Base-by-base conservation (phyloP, 1,140 invertebrate genomes). In the Calycopis cecrops region DNA sequence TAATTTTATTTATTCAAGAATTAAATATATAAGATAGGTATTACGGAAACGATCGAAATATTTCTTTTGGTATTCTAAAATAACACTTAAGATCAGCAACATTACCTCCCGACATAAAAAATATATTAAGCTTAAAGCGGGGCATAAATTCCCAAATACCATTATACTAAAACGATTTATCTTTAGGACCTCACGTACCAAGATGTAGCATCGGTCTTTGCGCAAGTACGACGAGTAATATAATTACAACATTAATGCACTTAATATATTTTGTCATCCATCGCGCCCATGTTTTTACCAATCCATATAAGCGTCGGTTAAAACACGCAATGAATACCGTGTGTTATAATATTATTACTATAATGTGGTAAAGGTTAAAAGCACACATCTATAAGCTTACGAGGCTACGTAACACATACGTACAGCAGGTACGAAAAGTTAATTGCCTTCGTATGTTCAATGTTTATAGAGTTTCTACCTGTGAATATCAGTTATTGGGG, bases 131-230 rank as follows among this genome's bases (percentile, higher is more conserved):
- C 17, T 44, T 16, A 44, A 44, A 44, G 40, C 40, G 40, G 40
- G 17, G 40, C 40, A 44, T 44, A 44, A 44, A 44, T 44, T 44
- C 40, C 40, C 40, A 44, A 44, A 44, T 44, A 44, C 40, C 40
- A 44, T 44, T 44, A 44, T 44, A 44, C 40, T 44, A 44, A 44
- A 44, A 44, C 40, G 40, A 44, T 44, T 44, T 44, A 44, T 40
- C 38, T 40, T 14, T 14, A 12, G 14, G 40, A 44, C 40, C 40
- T 44, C 40, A 44, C 40, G 40, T 44, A 44, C 40, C 40, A 44
- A 16, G 40, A 9, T 16, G 40, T 9, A 17, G 40, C 40, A 16
- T 17, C 40, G 21, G 40, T 44, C 14, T 44, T 44, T 44, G 40
- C 40, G 40, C 40, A 44, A 44, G 40, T 44, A 44, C 40, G 9